Base-by-base conservation (phyloP, 2,113 vertebrate genomes). In the Macroglossus sobrinus region DNA sequence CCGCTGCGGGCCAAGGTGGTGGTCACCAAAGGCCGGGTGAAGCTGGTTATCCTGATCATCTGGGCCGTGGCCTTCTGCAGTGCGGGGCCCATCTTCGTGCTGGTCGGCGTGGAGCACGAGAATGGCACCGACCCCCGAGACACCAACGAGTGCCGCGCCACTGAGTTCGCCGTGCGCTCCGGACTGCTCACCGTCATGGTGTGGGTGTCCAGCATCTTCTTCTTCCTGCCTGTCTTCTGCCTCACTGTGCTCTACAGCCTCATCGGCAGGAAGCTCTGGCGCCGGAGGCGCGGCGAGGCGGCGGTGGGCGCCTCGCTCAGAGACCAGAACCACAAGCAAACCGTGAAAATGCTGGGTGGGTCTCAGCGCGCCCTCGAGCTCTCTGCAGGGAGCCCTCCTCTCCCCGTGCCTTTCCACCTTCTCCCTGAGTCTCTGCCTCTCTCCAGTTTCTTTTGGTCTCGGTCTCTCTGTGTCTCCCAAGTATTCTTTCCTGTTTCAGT, bases 141-240 rank as follows among this genome's bases (percentile, higher is more conserved):
- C 98, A 99, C 99, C 55, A 99, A 98, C n/a, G 99, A 99, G 98
- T 99, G 99, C 97, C 99, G 98, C 50, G 98, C 99, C 97, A 99
- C 99, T 0, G 99, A 99, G 92, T 99, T 99, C 84, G 99, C 99
- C 1, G 98, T 99, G 96, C 98, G 99, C 96, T 99, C 99, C 0
- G 99, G 99, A 7, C 99, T 99, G 86, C 99, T 99, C 97, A 99
- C 98, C 4, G 99, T 99, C 97, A 99, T 99, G 99, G 99, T 99
- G 95, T 99, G 99, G 99, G 98, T 99, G 72, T 99, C 99, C 97
- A 99, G 99, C 80, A 93, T 99, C 80, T 99, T 99, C 98, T 99
- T 99, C 89, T 99, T 99, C 97, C 98, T 99, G 98, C 99, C 99
- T 0, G 99, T 99, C 45, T 99, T 99, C 91, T 99, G 99, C 95